Percentiles rank a stretch among this genome's conserved stretches.
These are phyloP conservation scores for Leptinotarsa tumamoca DNA, from an alignment of 2,888 invertebrate genomes.

Conservation along the genomic window DNA sequence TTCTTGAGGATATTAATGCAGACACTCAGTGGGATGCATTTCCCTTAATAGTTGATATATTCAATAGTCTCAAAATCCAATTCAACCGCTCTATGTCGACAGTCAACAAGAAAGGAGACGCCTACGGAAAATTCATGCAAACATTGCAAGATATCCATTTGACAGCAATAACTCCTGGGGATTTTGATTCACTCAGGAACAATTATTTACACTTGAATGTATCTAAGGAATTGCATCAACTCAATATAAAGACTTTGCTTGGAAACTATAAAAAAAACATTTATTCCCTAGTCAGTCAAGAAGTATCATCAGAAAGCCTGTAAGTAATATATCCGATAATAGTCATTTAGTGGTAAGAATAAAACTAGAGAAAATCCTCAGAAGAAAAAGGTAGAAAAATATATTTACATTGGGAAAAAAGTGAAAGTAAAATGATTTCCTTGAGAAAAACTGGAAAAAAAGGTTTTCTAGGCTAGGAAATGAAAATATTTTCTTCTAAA, in stretches of 20 bases:
- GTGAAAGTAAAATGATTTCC: too few relatives aligned
- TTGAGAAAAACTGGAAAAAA: too few relatives aligned
- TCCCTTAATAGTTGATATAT: not conserved
- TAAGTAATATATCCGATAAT: conserved; percentile 19
- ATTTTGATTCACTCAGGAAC: not conserved
- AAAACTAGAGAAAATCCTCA: too few relatives aligned
- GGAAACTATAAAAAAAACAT: conserved; percentile 26
- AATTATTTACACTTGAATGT: conserved; percentile 13
- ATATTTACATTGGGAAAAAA: too few relatives aligned
- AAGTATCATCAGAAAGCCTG: conserved; percentile 16
- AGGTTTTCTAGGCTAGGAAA: too few relatives aligned
- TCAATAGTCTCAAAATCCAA: conserved; percentile 9
- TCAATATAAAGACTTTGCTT: conserved; percentile 22
- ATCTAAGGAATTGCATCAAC: conserved; percentile 26
- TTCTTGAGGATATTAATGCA: conserved; percentile 19
- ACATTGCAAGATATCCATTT: conserved; percentile 25
- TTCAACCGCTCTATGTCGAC: conserved; percentile 15
- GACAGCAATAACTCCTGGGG: not conserved
- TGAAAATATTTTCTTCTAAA: too few relatives aligned
- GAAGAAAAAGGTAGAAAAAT: too few relatives aligned
- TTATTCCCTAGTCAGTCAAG: not conserved
- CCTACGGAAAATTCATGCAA: conserved; percentile 3
- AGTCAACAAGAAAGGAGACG: not conserved
- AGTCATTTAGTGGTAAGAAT: too few relatives aligned
- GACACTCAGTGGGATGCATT: not conserved